These are phyloP conservation scores for Drosophila virilis DNA, from an alignment of 1,140 invertebrate species.

Conservation along the genomic window DNA sequence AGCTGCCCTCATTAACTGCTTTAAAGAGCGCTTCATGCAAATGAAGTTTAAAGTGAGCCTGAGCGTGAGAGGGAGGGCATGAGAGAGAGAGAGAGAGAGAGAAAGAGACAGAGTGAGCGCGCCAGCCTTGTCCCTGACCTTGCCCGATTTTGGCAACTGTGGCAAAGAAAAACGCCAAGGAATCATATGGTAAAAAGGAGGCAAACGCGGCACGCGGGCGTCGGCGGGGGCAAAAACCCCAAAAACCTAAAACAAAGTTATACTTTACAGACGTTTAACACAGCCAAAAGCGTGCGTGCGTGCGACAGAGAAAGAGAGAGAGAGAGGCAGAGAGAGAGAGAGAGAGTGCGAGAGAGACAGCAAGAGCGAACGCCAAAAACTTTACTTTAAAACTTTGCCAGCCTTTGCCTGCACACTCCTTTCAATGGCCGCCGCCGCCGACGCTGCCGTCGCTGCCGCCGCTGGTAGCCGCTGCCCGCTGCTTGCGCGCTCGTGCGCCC, in stretches of 20 bases:
- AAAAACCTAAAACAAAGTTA: conserved; percentile 83
- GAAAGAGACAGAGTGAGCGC: background rate
- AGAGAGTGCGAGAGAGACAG: conserved; percentile 17
- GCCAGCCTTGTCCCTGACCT: conserved; percentile 75
- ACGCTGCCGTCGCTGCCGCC: background rate
- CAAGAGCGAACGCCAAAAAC: conserved; percentile 65
- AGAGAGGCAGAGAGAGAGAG: too few species aligned
- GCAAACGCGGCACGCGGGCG: conserved; percentile 1
- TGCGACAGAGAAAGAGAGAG: background rate
- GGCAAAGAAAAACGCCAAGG: conserved; percentile 63
- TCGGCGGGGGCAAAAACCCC: conserved; percentile 57
- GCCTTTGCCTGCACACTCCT: conserved; percentile 47
- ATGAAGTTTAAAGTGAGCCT: conserved; percentile 3
- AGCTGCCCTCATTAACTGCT: background rate
- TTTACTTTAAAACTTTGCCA: conserved; percentile 81
- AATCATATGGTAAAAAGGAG: conserved; percentile 46
- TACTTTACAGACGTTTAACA: conserved; percentile 77
- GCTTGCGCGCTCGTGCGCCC: background rate
- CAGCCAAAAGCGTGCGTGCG: conserved; percentile 20
- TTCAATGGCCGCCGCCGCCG: conserved; percentile 6
- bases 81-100: background rate
- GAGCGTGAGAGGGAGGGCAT: too few species aligned
- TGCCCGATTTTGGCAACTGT: conserved; percentile 76
- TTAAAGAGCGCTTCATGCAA: conserved; percentile 25
- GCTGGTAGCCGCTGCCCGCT: background rate